These are phyloP conservation scores for Venustaconcha ellipsiformis DNA, from an alignment of 1,140 invertebrate genomes.

Conservation along the genomic window DNA sequence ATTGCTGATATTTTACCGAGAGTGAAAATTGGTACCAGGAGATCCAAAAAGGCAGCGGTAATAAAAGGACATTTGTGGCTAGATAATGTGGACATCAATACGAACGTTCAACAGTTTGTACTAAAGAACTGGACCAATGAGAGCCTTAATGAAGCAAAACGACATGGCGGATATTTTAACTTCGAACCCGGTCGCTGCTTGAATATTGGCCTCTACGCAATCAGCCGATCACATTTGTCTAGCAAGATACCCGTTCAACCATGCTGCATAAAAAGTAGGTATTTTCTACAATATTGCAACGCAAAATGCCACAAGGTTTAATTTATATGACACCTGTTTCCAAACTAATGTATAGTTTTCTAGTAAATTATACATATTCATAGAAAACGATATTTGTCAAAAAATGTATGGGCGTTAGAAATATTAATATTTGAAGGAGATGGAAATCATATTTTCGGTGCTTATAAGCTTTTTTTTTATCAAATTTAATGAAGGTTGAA, in stretches of 20 bases:
- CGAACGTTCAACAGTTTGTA: not conserved
- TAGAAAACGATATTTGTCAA: too few species aligned
- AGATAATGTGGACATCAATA: not conserved
- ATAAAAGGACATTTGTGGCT: slow-evolving; percentile 1
- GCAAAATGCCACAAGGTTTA: too few species aligned
- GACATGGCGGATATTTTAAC: slow-evolving; percentile 1
- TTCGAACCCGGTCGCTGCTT: slow-evolving; percentile 23
- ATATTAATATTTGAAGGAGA: too few species aligned
- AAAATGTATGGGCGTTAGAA: too few species aligned
- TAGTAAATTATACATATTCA: too few species aligned
- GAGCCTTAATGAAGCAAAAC: not conserved
- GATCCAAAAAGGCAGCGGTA: not conserved
- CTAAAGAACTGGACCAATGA: slow-evolving; percentile 1
- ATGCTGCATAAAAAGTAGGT: slow-evolving; percentile 18
- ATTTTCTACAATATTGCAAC: too few species aligned
- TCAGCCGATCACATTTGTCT: slow-evolving; percentile 11
- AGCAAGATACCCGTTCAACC: slow-evolving; percentile 17
- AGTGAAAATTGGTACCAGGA: slow-evolving; percentile 3
- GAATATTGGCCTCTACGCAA: slow-evolving; percentile 8
- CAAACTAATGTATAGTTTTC: too few species aligned
- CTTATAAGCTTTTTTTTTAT: too few species aligned
- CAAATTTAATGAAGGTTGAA: too few species aligned
- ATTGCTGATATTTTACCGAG: slow-evolving; percentile 1
- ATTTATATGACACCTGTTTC: too few species aligned
- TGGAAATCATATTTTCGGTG: too few species aligned